Conservation (phyloP, 2,888 invertebrate genomes). For the Biston stratarius region DNA sequence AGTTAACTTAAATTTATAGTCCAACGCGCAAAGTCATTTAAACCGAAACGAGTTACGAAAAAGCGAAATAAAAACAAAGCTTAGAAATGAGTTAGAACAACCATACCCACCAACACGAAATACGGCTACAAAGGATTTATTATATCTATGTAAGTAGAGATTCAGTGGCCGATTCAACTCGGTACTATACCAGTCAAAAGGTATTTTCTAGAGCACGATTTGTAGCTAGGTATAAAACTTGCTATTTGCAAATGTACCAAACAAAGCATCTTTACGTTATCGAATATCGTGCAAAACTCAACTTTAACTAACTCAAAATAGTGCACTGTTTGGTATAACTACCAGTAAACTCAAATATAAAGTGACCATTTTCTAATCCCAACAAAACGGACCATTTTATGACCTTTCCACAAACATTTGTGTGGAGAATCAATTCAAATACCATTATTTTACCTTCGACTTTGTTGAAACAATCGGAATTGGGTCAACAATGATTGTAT, state of each 20-base stretch:
- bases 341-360: constrained; percentile 5
- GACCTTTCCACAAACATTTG: constrained; percentile 23
- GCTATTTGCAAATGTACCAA: too few species aligned
- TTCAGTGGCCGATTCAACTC: constrained; percentile 1
- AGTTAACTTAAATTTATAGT: constrained; percentile 25
- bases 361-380: constrained; percentile 5
- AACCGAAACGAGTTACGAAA: constrained; percentile 11
- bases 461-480: constrained; percentile 47
- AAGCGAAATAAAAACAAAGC: constrained; percentile 18
- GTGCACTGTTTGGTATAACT: not conserved
- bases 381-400: constrained; percentile 17
- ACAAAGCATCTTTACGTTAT: too few species aligned
- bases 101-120: constrained; percentile 21
- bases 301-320: too few species aligned
- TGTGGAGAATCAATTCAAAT: constrained; percentile 34
- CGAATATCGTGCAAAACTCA: too few species aligned
- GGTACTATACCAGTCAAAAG: constrained; percentile 4
- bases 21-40: constrained; percentile 16
- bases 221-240: not conserved
- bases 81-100: constrained; percentile 8
- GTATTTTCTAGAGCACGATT: not conserved
- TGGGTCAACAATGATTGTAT: constrained; percentile 53
- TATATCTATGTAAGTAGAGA: constrained; percentile 5
- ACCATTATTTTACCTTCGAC: constrained; percentile 38
- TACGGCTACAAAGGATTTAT: constrained; percentile 26